Evolutionary conservation across 2,113 vertebrate genomes (phyloP), one percentile per base, ranked within the genome.

Genomic region (Tragelaphus strepsiceros): DNA sequence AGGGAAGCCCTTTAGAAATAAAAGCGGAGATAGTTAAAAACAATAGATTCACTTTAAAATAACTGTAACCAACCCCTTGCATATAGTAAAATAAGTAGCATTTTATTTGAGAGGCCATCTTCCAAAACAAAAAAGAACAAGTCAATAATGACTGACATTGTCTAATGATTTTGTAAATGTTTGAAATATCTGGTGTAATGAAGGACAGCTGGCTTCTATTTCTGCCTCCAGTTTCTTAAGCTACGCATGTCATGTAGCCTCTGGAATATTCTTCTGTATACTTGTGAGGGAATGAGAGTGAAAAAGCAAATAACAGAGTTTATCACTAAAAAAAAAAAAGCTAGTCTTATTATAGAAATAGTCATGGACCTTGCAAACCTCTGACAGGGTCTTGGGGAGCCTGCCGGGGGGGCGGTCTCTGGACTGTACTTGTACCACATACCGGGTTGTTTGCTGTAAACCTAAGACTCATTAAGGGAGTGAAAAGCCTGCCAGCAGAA

Each of bases 351-450:
- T 62, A 24, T 16, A 24, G 78, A 80, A 83, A 78, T 8, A 32
- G 59, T 80, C 39, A 56, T 3, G n/a, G 58, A 19, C 26, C 22
- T 46, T 12, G 3, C 7, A 77, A 22, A 71, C 6, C 22, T 46
- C 28, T 64, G 62, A 32, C 6, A 4, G 30, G 3, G 6, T 84
- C 35, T 32, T 39, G 6, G 67, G 35, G 7, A 78, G 2, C 64
- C n/a, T 28, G 0, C 4, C 53, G 13, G 0, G 0, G 12, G 22
- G 19, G 5, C 39, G 1, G 11, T 62, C 12, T 35, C 7, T n/a
- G 21, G 56, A 51, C 13, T 6, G 2, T 0, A 6, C 32, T 53
- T 84, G 32, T n/a, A 49, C 39, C 39, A 7, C 12, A 39, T 39
- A 2, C n/a, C 28, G 28, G 22, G 35, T 30, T 81, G 35, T 46